Evolutionary conservation across 2,888 invertebrate genomes (phyloP).

Genomic region (Glaucopsyche alexis): DNA sequence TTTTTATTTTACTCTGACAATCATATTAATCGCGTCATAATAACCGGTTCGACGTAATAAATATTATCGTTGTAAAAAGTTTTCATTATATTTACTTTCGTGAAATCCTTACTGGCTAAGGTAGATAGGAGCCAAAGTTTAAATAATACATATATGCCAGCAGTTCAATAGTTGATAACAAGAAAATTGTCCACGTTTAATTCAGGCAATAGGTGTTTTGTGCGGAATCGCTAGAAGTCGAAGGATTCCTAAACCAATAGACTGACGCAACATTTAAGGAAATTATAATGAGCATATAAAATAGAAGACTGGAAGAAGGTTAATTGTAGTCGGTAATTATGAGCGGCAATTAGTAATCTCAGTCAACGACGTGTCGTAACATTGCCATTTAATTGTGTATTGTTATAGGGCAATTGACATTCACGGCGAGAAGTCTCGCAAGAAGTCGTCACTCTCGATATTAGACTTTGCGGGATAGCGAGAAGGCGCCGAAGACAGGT

Average conservation of each 20-base stretch:
- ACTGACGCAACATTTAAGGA: background rate
- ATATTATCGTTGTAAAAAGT: too few species aligned
- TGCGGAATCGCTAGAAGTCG: background rate
- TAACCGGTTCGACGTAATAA: too few species aligned
- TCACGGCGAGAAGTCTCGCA: background rate
- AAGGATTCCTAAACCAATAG: background rate
- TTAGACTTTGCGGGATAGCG: background rate
- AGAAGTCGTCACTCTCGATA: background rate
- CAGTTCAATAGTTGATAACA: too few species aligned
- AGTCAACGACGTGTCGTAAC: background rate
- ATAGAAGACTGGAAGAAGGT: slow-evolving; percentile 10
- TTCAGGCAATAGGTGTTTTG: too few species aligned
- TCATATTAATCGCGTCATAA: too few species aligned
- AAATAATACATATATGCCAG: too few species aligned
- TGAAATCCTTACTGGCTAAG: too few species aligned
- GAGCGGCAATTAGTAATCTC: slow-evolving; percentile 8
- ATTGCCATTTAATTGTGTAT: background rate
- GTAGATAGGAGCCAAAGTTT: too few species aligned
- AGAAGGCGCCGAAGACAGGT: background rate
- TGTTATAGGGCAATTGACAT: background rate
- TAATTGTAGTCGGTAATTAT: slow-evolving; percentile 13
- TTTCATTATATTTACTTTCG: too few species aligned
- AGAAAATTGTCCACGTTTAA: too few species aligned
- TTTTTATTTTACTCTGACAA: too few species aligned
- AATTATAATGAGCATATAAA: slow-evolving; percentile 2